Evolutionary conservation across 2,113 vertebrate species (phyloP).

Genomic region (Cervus canadensis): DNA sequence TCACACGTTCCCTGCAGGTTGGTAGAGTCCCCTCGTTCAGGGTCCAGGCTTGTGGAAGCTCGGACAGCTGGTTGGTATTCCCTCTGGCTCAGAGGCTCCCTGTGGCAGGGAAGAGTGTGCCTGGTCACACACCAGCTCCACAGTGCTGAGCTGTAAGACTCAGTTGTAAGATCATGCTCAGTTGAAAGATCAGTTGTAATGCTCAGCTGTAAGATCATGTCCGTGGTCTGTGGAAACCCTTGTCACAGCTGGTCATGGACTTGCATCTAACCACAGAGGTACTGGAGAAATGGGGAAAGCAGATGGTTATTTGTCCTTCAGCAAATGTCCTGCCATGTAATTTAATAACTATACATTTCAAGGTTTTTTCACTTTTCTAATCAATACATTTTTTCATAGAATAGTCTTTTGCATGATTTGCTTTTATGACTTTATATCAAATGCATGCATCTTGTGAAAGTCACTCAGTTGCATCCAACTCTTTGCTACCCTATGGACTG

Average conservation of each 20-base stretch:
- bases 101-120: neutral
- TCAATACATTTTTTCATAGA: neutral
- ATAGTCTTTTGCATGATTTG: neutral
- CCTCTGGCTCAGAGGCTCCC: neutral
- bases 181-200: neutral
- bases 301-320: neutral
- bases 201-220: rapidly evolving
- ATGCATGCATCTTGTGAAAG: neutral
- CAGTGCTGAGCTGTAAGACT: neutral
- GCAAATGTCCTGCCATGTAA: neutral
- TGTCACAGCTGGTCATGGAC: neutral
- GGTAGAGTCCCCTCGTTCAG: too few species aligned
- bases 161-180: neutral
- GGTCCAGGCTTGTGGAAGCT: neutral
- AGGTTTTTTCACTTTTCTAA: neutral
- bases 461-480: neutral
- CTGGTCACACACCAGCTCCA: neutral
- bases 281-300: neutral
- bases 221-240: neutral
- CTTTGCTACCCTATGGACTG: neutral
- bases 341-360: neutral
- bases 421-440: neutral
- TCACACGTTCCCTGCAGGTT: too few species aligned
- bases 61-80: rapidly evolving
- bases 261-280: neutral